Percentiles rank a stretch among this genome's conserved stretches.
phyloP scores from a whole-genome alignment of 2,797 vertebrate species.

The Lepus townsendii region DNA sequence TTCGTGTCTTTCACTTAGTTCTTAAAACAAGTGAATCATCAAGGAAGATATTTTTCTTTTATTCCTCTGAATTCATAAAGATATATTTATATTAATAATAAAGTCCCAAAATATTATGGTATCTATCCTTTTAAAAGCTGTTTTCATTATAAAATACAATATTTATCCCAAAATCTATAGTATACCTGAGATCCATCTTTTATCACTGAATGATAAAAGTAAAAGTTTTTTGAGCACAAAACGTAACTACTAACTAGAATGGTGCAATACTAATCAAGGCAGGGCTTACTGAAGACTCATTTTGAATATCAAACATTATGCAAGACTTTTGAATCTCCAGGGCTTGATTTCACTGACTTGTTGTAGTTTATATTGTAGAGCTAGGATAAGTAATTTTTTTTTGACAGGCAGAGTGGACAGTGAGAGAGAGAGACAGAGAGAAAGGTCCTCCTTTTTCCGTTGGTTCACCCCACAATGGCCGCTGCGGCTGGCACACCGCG shows the following conservation, averaged over 20 bases:
- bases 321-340: neutral
- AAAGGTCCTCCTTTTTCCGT: too few species aligned
- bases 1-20: conserved; percentile 38
- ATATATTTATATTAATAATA: conserved; percentile 49
- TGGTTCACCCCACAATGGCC: too few species aligned
- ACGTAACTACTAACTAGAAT: neutral
- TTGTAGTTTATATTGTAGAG: neutral
- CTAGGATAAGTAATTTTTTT: neutral
- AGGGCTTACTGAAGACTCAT: neutral
- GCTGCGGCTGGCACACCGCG: too few species aligned
- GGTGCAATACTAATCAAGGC: neutral
- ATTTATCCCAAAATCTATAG: conserved; percentile 45
- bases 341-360: neutral
- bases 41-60: conserved; percentile 17
- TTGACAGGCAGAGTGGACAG: too few species aligned
- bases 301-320: conserved; percentile 20
- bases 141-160: conserved; percentile 31
- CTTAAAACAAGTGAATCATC: conserved; percentile 25
- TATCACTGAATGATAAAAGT: conserved; percentile 39
- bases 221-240: conserved; percentile 42
- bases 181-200: neutral
- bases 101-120: neutral
- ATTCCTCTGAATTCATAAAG: conserved; percentile 22
- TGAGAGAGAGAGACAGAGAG: too few species aligned
- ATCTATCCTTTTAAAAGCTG: conserved; percentile 6